A percentile compares a stretch with the other conserved stretches of the same genome.
Conservation (phyloP, 2,888 invertebrate species). For the Spodoptera littoralis region DNA sequence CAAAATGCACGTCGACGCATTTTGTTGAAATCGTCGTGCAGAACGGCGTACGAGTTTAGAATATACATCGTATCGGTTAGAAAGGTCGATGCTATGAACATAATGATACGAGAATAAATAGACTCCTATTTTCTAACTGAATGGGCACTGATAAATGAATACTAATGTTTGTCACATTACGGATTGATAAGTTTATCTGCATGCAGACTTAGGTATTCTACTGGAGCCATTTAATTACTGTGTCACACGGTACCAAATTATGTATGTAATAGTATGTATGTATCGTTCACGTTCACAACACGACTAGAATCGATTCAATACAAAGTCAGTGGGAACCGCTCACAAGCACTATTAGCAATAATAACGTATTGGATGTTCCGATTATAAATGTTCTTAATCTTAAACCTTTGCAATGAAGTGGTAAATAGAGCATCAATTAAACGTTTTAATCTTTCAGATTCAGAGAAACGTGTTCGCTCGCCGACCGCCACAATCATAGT, state of each 20-base stretch:
- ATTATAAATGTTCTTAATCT: conserved; percentile 26
- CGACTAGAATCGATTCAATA: conserved; percentile 49
- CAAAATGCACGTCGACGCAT: conserved; percentile 29
- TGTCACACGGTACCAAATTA: conserved; percentile 38
- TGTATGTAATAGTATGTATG: conserved; percentile 34
- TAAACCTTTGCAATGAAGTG: conserved; percentile 21
- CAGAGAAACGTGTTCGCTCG: conserved; percentile 12
- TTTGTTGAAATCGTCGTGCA: conserved; percentile 49
- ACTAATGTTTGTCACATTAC: conserved; percentile 50
- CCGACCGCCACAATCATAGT: conserved; percentile 4
- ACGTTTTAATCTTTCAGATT: conserved; percentile 8
- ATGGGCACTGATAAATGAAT: conserved; percentile 49
- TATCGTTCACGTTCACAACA: conserved; percentile 38
- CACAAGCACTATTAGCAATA: conserved; percentile 21
- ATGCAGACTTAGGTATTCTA: conserved; percentile 33
- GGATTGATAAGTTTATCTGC: conserved; percentile 49
- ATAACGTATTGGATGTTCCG: conserved; percentile 29
- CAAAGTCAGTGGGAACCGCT: conserved; percentile 41
- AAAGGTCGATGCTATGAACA: conserved; percentile 51
- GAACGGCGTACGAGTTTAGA: conserved; percentile 39
- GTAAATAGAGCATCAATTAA: conserved; percentile 29
- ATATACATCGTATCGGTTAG: conserved; percentile 40
- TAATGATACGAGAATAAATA: conserved; percentile 48
- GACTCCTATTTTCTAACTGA: conserved; percentile 50
- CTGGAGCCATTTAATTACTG: conserved; percentile 31